Evolutionary conservation across 1,140 invertebrate genomes (phyloP).

Genomic region (Oncopeltus fasciatus): DNA sequence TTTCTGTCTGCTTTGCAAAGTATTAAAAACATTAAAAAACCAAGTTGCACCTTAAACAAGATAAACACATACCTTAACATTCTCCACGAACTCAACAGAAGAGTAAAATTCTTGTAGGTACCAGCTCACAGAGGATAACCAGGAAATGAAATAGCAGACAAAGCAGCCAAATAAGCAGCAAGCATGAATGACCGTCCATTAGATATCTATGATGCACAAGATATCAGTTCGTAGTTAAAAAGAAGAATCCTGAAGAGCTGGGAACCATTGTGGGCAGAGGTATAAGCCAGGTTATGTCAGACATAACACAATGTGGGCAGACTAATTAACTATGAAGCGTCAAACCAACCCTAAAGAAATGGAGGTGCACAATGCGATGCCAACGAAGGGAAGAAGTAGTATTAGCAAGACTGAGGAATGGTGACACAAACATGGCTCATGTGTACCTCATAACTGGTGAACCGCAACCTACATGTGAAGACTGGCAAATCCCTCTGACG

Average conservation of each 20-base stretch:
- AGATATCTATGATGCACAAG: background rate
- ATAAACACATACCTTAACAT: background rate
- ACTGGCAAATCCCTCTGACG: background rate
- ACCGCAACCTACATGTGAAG: background rate
- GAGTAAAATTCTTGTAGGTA: background rate
- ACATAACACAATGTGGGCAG: too few species aligned
- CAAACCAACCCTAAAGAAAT: background rate
- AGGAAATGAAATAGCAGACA: background rate
- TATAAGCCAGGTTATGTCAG: too few species aligned
- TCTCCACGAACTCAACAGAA: background rate
- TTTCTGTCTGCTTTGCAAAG: background rate
- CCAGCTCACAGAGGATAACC: background rate
- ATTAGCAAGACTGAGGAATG: background rate
- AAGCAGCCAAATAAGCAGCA: background rate
- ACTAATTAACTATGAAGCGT: background rate
- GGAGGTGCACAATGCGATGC: background rate
- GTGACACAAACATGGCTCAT: background rate
- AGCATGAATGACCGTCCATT: background rate
- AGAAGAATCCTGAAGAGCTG: too few species aligned
- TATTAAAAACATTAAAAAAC: background rate
- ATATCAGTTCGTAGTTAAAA: background rate
- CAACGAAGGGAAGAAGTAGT: background rate
- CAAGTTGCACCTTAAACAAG: background rate
- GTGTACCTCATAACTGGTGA: background rate
- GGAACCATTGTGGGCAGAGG: background rate